phyloP scores from a whole-genome alignment of 2,888 invertebrate species.

The Dione juno region DNA sequence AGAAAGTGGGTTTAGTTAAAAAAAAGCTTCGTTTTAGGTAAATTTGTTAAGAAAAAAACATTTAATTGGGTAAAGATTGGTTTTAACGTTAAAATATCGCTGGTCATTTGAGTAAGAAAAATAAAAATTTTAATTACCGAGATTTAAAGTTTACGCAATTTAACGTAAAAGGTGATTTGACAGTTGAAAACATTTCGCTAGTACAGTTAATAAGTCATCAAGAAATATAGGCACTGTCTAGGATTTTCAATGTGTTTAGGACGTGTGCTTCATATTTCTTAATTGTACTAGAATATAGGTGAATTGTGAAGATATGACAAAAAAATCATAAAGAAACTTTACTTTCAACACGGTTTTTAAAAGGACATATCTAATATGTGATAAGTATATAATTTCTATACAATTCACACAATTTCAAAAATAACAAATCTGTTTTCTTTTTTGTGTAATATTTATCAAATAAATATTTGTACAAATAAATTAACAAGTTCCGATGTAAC shows the following conservation, averaged over 20 bases:
- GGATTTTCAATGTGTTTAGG: no score
- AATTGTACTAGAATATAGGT: no score
- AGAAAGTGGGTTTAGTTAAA: neutral
- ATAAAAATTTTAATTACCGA: neutral
- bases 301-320: no score
- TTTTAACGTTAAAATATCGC: neutral
- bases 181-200: neutral
- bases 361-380: no score
- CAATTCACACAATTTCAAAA: no score
- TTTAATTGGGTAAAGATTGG: neutral
- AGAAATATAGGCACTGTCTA: no score
- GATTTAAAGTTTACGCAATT: neutral
- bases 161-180: neutral
- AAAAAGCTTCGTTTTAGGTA: neutral
- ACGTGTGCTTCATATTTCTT: no score
- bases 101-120: neutral
- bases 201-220: no score
- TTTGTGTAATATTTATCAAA: slow-evolving; percentile 7
- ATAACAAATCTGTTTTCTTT: neutral
- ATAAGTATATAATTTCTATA: neutral
- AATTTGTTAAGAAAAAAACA: neutral
- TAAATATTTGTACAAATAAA: slow-evolving; percentile 7
- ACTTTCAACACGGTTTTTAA: no score
- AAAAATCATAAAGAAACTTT: no score
- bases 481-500: slow-evolving; percentile 13